Evolutionary conservation across 2,888 invertebrate genomes (phyloP).

Genomic region (Boloria euphrosyne): DNA sequence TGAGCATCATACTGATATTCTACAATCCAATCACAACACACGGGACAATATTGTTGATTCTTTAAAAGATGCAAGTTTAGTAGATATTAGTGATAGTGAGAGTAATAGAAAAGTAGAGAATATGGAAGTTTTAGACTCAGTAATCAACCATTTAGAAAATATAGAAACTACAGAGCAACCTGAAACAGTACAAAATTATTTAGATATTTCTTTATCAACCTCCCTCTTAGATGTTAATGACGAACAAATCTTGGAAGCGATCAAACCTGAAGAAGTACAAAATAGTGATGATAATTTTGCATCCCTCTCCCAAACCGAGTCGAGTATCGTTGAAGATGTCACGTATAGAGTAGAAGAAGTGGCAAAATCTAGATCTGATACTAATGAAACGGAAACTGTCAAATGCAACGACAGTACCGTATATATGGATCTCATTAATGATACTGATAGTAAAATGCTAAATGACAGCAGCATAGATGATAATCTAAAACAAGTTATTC

Average conservation of each 20-base stretch:
- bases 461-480: slow-evolving; percentile 49
- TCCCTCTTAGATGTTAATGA: slow-evolving; percentile 24
- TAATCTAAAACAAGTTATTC: slow-evolving; percentile 49
- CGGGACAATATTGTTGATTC: slow-evolving; percentile 22
- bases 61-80: slow-evolving; percentile 25
- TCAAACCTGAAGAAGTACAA: slow-evolving; percentile 69
- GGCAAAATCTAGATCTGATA: slow-evolving; percentile 28
- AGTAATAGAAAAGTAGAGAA: slow-evolving; percentile 29
- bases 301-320: slow-evolving; percentile 24
- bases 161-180: slow-evolving; percentile 48
- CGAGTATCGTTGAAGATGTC: slow-evolving; percentile 17
- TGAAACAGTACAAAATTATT: slow-evolving; percentile 70
- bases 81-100: slow-evolving; percentile 25
- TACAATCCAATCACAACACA: neutral
- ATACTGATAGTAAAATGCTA: slow-evolving; percentile 55
- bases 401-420: slow-evolving; percentile 51
- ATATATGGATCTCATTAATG: slow-evolving; percentile 71
- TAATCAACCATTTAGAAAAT: slow-evolving; percentile 23
- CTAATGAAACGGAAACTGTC: slow-evolving; percentile 38
- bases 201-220: slow-evolving; percentile 35
- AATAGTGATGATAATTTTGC: slow-evolving; percentile 35
- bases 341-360: slow-evolving; percentile 31
- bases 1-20: neutral
- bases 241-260: slow-evolving; percentile 26
- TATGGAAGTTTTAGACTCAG: slow-evolving; percentile 16